These are phyloP conservation scores for Paracanthobrama guichenoti DNA, from an alignment of 2,113 vertebrate species.

Conservation along the genomic window DNA sequence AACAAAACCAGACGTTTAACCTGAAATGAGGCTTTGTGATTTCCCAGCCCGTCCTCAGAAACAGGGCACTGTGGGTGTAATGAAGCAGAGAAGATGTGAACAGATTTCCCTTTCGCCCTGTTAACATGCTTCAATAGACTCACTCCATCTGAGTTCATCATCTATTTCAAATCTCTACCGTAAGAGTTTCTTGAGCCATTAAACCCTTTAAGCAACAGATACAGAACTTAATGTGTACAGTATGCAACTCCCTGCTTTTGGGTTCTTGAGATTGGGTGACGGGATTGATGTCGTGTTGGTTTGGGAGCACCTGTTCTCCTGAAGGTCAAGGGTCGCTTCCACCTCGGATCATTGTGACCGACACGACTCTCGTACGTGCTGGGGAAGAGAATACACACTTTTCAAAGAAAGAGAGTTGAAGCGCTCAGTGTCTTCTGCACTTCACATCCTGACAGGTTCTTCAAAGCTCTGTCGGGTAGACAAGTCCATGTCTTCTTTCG, in stretches of 20 bases:
- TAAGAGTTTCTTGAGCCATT: not conserved
- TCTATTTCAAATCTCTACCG: not conserved
- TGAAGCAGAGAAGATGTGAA: not conserved
- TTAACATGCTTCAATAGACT: not conserved
- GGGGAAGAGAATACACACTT: not conserved
- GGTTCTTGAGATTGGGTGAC: not conserved
- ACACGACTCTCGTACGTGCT: not conserved
- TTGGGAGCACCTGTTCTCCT: not conserved
- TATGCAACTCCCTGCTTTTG: not conserved
- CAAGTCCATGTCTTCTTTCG: not conserved
- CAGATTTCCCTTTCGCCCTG: not conserved
- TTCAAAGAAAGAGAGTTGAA: not conserved
- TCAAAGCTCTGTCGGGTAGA: not conserved
- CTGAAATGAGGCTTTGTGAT: not conserved
- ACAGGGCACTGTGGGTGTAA: not conserved
- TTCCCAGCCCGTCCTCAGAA: not conserved
- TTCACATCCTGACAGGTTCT: not conserved
- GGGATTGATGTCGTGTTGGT: not conserved
- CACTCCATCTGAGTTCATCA: constrained; percentile 16
- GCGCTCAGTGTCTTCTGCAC: not conserved
- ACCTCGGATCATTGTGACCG: not conserved
- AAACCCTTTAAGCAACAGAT: not conserved
- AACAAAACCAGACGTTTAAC: not conserved
- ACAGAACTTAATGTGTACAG: not conserved
- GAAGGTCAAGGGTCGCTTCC: constrained; percentile 18